Base-by-base conservation (phyloP, 1,140 invertebrate species). In the Meloidogyne exigua region DNA sequence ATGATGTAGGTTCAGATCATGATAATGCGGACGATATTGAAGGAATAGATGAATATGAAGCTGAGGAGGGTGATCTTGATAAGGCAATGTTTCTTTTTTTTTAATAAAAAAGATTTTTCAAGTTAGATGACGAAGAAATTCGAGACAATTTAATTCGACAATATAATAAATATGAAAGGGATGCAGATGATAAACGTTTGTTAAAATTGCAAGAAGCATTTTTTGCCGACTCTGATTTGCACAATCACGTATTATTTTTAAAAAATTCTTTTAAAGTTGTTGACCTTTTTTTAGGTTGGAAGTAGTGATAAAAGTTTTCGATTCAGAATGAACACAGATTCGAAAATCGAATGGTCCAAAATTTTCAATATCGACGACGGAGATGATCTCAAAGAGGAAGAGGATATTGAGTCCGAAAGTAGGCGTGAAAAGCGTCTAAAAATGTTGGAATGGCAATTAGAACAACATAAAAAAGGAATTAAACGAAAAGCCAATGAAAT, bases 71-170 rank as follows among this genome's bases (percentile, higher is more conserved):
- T 2, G 80, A 81, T 65, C n/a, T 39, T 28, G 80, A 81, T 66
- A 68, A 80, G 57, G 77, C 76, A 57, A 49, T 2, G 4, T 28
- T 28, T 36, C 10, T 67, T 39, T 23, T n/a, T 0, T 67, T 26
- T 26, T 26, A 72, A 21, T 39, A 36, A 42, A 18, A 75, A n/a
- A 10, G 12, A 21, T 64, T 79, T 79, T 32, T 81, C 23, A 36
- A 84, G 71, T 78, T 81, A 18, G 69, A 83, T 72, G 69, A 75
- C 12, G 80, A 81, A 13, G 82, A 81, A 36, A 83, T 81, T 25
- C 77, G 80, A 3, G 74, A 80, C n/a, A 70, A 83, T 63, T 63
- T 83, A 25, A 71, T 81, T 18, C 68, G 82, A 39, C 83, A 83
- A 36, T 81, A 80, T 44, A 79, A 84, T 49, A 82, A 83, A 68